Evolutionary conservation across 2,797 vertebrate species (phyloP), one percentile per base, ranked within the genome.

Genomic region (Mus spretus): DNA sequence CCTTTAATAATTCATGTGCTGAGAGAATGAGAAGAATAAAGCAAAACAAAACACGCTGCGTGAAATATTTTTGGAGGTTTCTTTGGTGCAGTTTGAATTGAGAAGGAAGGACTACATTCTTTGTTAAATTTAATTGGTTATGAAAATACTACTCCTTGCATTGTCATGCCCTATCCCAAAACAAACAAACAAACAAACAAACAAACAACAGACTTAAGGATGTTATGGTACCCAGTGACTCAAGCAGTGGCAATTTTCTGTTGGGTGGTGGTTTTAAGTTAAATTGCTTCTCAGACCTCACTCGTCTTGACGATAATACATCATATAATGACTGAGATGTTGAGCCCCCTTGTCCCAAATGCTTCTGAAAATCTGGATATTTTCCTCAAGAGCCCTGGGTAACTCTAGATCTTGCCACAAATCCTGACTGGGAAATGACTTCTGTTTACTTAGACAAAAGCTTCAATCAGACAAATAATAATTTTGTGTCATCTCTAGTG

Each of bases 1-100:
- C 72, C 96, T 96, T 98, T 95, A 1, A 0, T 91, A 94, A 97
- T 98, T 98, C 97, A 97, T 98, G 90, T 94, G 86, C 95, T 96
- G 97, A 95, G 92, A 96, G 98, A 97, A 97, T 97, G 57, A 65
- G 31, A 80, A 59, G 84, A 96, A 82, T 57, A 92, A 92, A 80
- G 57, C 57, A 78, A 40, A 96, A 98, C 95, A 98, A 97, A 98
- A 97, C 95, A 57, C 86, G 37, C 81, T 94, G 77, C 89, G 83
- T 89, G 95, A 93, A 61, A 97, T 98, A 75, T 96, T 97, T 83
- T 91, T 53, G 55, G 61, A 37, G 31, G 75, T 93, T 86, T 90
- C 88, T 1, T 91, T 55, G 81, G 6, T 44, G 74, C 13, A 17
- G 14, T 87, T 91, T 91, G 65, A 81, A 81, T 24, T 82, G 72